These are phyloP conservation scores for Nowickia ferox DNA, from an alignment of 2,888 invertebrate genomes.

Conservation along the genomic window DNA sequence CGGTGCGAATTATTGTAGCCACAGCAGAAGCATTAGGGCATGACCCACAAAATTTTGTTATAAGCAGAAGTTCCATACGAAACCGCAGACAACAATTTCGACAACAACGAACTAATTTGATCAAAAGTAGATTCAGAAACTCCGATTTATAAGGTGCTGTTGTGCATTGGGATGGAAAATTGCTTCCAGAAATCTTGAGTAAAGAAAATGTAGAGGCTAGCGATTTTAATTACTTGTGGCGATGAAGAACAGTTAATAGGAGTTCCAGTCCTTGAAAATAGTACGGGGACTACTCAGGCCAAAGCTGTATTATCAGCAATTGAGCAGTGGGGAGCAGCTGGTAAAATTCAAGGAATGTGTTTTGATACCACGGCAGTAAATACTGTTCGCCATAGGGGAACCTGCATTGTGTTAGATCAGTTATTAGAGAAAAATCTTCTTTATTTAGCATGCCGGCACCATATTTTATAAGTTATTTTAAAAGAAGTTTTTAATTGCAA, in stretches of 20 bases:
- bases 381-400: slow-evolving; percentile 24
- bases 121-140: slow-evolving; percentile 1
- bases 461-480: slow-evolving; percentile 18
- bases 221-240: slow-evolving; percentile 37
- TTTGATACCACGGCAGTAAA: slow-evolving; percentile 25
- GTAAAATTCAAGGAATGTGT: slow-evolving; percentile 22
- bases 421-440: slow-evolving; percentile 15
- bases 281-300: slow-evolving; percentile 8
- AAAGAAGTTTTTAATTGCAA: slow-evolving; percentile 14
- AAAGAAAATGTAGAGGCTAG: slow-evolving; percentile 16
- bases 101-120: background rate
- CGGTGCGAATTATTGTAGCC: background rate
- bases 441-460: slow-evolving; percentile 17
- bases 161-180: slow-evolving; percentile 18
- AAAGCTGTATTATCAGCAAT: slow-evolving; percentile 27
- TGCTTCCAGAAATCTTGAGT: slow-evolving; percentile 13
- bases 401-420: slow-evolving; percentile 14
- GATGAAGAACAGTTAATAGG: slow-evolving; percentile 17
- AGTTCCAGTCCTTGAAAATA: slow-evolving; percentile 34
- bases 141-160: slow-evolving; percentile 9
- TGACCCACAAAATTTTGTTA: background rate
- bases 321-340: slow-evolving; percentile 26
- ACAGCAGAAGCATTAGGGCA: background rate
- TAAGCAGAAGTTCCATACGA: background rate
- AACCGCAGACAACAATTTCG: background rate